Evolutionary conservation across 2,113 vertebrate species (phyloP).

Genomic region (Coryphaenoides rupestris): DNA sequence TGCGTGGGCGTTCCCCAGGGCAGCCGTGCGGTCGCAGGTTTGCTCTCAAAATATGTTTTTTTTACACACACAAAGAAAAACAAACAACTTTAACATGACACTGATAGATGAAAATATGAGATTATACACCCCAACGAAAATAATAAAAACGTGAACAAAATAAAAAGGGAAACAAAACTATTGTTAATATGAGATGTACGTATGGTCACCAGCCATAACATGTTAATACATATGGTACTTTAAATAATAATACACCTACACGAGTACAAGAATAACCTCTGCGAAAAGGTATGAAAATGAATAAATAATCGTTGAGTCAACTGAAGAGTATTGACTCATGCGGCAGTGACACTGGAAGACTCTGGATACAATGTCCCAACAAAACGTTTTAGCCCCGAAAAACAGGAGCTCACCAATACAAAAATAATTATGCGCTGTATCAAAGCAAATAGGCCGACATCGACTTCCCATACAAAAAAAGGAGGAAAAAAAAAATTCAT

Average conservation of each 20-base stretch:
- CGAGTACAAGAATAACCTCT: conserved; percentile 77
- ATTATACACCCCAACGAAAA: conserved; percentile 49
- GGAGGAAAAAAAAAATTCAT: no score
- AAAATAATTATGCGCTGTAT: background rate
- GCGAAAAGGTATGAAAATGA: conserved; percentile 69
- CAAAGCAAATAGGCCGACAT: background rate
- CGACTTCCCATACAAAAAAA: no score
- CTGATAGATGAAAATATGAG: conserved; percentile 57
- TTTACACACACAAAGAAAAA: conserved; percentile 5
- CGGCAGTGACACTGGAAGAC: conserved; percentile 60
- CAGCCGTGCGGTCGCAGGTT: no score
- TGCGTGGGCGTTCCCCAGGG: no score
- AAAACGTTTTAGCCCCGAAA: conserved; percentile 10
- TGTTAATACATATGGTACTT: conserved; percentile 89
- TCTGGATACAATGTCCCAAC: conserved; percentile 25
- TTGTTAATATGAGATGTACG: conserved; percentile 76
- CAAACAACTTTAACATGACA: conserved; percentile 29
- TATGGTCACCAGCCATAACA: conserved; percentile 99
- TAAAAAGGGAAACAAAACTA: conserved; percentile 45
- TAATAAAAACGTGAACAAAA: conserved; percentile 11
- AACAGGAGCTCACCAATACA: conserved; percentile 2
- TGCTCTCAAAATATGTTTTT: no score
- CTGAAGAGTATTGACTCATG: conserved; percentile 70
- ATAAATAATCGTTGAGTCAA: conserved; percentile 86
- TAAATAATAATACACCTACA: conserved; percentile 91